These are phyloP conservation scores for Pediacus dermestoides DNA, from an alignment of 2,888 invertebrate genomes.

Conservation along the genomic window DNA sequence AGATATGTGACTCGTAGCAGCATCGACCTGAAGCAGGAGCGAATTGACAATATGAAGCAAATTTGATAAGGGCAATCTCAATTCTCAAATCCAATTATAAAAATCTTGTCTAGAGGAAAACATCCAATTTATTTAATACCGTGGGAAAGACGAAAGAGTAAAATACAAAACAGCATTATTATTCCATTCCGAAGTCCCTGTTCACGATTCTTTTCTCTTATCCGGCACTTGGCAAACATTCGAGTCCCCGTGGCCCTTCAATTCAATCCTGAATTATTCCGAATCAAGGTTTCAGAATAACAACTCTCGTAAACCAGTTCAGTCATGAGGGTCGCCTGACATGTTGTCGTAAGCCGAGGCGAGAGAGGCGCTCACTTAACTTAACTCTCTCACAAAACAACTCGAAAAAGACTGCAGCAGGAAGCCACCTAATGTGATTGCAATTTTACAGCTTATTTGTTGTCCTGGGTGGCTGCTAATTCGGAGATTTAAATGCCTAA, in stretches of 20 bases:
- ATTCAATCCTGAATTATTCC: constrained; percentile 23
- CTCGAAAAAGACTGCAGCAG: too few relatives aligned
- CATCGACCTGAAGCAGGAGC: too few relatives aligned
- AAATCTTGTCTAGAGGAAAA: constrained; percentile 16
- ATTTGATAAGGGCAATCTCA: constrained; percentile 12
- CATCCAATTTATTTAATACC: constrained; percentile 26
- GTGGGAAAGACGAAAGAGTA: constrained; percentile 15
- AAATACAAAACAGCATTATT: constrained; percentile 27
- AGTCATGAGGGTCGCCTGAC: constrained; percentile 17
- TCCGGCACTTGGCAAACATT: constrained; percentile 24
- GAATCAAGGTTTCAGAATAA: constrained; percentile 24
- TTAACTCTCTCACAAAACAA: too few relatives aligned
- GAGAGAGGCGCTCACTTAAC: too few relatives aligned
- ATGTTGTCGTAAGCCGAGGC: constrained; percentile 14
- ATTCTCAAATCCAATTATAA: constrained; percentile 23
- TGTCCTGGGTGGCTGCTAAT: too few relatives aligned
- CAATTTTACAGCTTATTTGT: too few relatives aligned
- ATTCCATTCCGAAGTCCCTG: constrained; percentile 23
- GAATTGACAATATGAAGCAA: too few relatives aligned
- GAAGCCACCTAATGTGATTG: too few relatives aligned
- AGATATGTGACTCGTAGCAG: too few relatives aligned
- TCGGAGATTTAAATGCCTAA: too few relatives aligned
- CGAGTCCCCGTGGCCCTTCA: constrained; percentile 19
- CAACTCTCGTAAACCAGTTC: constrained; percentile 22
- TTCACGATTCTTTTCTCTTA: constrained; percentile 25